Evolutionary conservation across 2,888 invertebrate species (phyloP).

Genomic region (Amphipyra tragopoginis): DNA sequence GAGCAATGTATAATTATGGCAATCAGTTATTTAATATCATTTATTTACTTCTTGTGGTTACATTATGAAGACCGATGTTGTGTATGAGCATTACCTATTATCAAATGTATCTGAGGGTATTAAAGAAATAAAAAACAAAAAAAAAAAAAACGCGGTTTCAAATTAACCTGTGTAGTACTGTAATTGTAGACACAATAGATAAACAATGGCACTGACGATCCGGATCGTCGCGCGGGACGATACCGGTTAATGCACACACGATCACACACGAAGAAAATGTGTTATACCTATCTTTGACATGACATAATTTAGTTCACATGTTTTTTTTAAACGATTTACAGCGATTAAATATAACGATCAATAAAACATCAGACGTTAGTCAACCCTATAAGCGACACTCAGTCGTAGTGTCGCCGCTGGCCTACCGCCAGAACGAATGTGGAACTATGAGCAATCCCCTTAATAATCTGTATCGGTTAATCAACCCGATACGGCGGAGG

Average conservation of each 20-base stretch:
- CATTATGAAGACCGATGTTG: no score
- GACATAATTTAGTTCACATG: background rate
- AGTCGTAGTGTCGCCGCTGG: conserved; percentile 74
- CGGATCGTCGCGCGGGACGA: no score
- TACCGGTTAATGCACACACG: background rate
- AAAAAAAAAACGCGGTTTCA: background rate
- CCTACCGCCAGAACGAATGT: conserved; percentile 80
- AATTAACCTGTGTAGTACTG: no score
- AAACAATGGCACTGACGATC: no score
- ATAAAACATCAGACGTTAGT: conserved; percentile 27
- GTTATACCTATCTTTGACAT: background rate
- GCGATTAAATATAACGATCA: conserved; percentile 30
- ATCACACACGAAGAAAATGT: background rate
- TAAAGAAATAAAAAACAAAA: no score
- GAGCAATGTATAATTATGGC: background rate
- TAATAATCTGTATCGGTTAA: conserved; percentile 87
- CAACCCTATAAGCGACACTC: conserved; percentile 59
- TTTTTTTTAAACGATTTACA: conserved; percentile 37
- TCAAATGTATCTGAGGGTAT: no score
- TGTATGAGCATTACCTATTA: no score
- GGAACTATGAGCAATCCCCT: conserved; percentile 83
- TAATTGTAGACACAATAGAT: no score
- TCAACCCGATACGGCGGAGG: conserved; percentile 82
- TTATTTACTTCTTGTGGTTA: no score
- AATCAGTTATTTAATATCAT: background rate